A percentile compares a stretch with the other conserved stretches of the same genome.
Conservation (phyloP, 92 coral and sea anemone genomes). For the Porites evermanni region DNA sequence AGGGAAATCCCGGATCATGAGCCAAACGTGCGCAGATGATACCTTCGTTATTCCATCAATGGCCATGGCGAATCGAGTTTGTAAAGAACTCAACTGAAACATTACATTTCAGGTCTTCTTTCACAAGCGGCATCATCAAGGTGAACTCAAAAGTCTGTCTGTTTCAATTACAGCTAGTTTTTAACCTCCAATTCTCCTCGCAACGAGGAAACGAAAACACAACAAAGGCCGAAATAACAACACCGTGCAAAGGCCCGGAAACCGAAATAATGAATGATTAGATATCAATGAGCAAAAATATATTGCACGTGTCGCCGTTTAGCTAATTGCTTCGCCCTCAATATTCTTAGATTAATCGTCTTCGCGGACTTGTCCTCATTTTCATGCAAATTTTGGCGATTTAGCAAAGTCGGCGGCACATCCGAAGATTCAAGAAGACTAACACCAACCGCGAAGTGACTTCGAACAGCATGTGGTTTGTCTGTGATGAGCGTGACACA, state of each 20-base stretch:
- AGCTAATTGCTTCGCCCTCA: conserved; percentile 16
- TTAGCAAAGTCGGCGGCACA: too few species aligned
- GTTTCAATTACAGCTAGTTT: not conserved
- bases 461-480: too few species aligned
- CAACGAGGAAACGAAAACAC: conserved; percentile 13
- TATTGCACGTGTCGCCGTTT: conserved; percentile 21
- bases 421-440: too few species aligned
- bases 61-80: not conserved
- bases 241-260: conserved; percentile 35
- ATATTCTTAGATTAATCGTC: not conserved
- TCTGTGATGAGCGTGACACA: too few species aligned
- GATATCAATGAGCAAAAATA: not conserved
- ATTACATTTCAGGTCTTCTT: conserved; percentile 4
- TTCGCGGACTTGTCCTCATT: not conserved
- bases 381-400: not conserved
- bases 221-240: conserved; percentile 2
- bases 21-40: too few species aligned
- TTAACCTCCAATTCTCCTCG: not conserved
- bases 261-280: conserved; percentile 13
- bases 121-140: conserved; percentile 15
- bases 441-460: not conserved
- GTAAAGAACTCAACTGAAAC: conserved; percentile 16
- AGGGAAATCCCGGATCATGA: too few species aligned
- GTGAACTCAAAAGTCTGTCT: conserved; percentile 18
- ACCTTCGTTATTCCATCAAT: not conserved